phyloP scores from a whole-genome alignment of 2,113 vertebrate genomes.

The Xiphorhynchus elegans region DNA sequence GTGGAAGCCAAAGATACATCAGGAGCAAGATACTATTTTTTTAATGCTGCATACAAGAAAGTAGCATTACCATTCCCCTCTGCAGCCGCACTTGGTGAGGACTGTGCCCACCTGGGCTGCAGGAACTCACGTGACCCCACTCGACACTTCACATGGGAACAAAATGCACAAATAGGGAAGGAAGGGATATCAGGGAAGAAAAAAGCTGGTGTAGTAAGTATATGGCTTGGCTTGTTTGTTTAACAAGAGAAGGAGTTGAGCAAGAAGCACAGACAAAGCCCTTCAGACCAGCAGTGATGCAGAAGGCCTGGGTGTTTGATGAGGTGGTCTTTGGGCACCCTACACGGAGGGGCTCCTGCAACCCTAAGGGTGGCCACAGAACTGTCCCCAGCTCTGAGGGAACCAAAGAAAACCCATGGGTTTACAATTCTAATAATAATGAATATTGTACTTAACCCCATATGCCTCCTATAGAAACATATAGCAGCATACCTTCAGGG shows the following conservation, averaged over 20 bases:
- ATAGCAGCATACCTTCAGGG: neutral
- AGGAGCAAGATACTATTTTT: neutral
- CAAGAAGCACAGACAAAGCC: neutral
- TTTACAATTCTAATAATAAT: neutral
- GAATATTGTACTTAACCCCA: neutral
- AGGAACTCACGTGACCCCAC: neutral
- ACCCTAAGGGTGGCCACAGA: neutral
- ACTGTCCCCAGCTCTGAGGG: no score
- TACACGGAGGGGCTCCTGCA: neutral
- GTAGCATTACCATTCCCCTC: neutral
- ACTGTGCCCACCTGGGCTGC: rapidly evolving
- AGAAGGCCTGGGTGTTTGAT: neutral
- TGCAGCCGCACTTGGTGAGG: neutral
- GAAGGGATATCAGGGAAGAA: no score
- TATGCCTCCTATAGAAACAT: neutral
- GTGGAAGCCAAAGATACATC: neutral
- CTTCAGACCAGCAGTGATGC: neutral
- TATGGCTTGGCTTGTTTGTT: neutral
- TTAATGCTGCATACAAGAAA: neutral
- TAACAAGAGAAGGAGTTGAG: neutral
- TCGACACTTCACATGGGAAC: rapidly evolving
- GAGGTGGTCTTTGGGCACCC: neutral
- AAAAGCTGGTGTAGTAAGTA: neutral
- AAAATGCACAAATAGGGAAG: neutral
- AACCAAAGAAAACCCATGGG: neutral